A percentile compares a stretch with the other conserved stretches of the same genome.
Evolutionary conservation across 2,888 invertebrate genomes (phyloP).

Genomic region (Ypsolopha sequella): DNA sequence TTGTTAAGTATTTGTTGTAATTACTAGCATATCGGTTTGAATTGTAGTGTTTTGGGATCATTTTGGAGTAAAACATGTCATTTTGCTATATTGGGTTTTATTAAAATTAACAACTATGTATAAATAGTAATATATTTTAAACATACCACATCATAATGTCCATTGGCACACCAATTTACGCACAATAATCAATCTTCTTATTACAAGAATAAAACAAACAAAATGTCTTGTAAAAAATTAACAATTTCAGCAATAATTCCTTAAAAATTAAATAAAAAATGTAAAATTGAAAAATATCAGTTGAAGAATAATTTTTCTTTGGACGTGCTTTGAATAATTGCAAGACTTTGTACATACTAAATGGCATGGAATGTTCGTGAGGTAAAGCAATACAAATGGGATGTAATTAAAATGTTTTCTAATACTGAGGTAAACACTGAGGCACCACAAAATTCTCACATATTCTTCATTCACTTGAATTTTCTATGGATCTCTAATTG

Average conservation of each 20-base stretch:
- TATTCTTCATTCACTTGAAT: not conserved
- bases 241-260: not conserved
- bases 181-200: constrained; percentile 16
- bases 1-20: too few relatives aligned
- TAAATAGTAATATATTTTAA: constrained; percentile 38
- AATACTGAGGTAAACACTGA: too few relatives aligned
- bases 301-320: constrained; percentile 16
- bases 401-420: not conserved
- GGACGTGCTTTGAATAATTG: constrained; percentile 29
- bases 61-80: constrained; percentile 19
- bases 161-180: constrained; percentile 49
- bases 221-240: constrained; percentile 4
- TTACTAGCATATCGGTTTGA: not conserved
- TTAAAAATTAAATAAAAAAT: too few relatives aligned
- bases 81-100: constrained; percentile 40
- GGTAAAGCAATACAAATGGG: not conserved
- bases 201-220: constrained; percentile 12
- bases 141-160: constrained; percentile 42
- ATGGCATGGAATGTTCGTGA: constrained; percentile 5
- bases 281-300: constrained; percentile 19
- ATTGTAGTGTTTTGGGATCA: constrained; percentile 3
- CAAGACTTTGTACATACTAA: constrained; percentile 27
- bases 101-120: constrained; percentile 59
- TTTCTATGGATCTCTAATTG: too few relatives aligned
- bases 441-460: too few relatives aligned